These are phyloP conservation scores for Callimorpha dominula DNA, from an alignment of 2,888 invertebrate genomes.

Conservation along the genomic window DNA sequence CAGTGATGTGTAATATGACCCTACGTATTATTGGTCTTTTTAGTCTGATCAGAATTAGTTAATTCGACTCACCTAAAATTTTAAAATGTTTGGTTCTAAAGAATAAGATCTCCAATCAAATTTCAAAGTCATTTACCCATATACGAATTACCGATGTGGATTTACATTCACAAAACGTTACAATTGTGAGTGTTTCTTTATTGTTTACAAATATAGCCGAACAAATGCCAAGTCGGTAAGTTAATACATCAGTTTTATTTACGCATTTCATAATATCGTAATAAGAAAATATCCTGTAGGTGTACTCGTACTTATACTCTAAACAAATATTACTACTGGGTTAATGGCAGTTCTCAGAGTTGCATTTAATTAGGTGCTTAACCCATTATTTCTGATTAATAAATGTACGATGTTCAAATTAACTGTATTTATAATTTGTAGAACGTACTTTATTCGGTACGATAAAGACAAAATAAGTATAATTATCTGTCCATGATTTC, in stretches of 20 bases:
- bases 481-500: background rate
- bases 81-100: too few relatives aligned
- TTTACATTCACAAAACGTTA: background rate
- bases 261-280: too few relatives aligned
- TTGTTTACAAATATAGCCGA: background rate
- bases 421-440: background rate
- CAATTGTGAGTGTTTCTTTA: background rate
- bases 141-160: background rate
- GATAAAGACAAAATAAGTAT: background rate
- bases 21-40: too few relatives aligned
- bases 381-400: background rate
- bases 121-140: background rate
- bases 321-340: background rate
- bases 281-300: background rate
- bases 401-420: background rate
- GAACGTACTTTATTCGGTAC: background rate
- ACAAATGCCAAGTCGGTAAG: background rate
- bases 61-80: too few relatives aligned
- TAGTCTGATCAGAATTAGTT: too few relatives aligned
- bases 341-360: background rate
- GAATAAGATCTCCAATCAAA: background rate
- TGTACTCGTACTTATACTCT: background rate
- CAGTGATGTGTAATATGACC: too few relatives aligned
- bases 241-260: background rate
- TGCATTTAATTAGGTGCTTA: background rate